Percentiles rank a stretch among this genome's conserved stretches.
Conservation (phyloP, 2,797 vertebrate species). For the Novumbra hubbsi region DNA sequence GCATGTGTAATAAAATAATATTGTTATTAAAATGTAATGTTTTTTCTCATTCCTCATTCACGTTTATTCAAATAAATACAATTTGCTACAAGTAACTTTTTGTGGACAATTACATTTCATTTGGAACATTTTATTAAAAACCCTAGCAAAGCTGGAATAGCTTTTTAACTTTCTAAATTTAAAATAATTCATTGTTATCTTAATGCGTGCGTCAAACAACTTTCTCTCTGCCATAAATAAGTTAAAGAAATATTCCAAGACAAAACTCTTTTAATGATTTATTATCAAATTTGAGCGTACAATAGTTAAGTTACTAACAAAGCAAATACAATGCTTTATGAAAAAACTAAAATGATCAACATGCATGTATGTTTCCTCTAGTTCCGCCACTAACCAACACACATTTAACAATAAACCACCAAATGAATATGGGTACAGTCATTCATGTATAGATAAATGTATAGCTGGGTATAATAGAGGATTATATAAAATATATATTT, state of each 20-base stretch:
- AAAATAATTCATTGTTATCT: background rate
- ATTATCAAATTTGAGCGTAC: slow-evolving; percentile 66
- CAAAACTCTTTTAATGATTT: slow-evolving; percentile 43
- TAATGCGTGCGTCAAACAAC: background rate
- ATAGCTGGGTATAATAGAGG: slow-evolving; percentile 56
- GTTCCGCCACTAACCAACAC: slow-evolving; percentile 19
- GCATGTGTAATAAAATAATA: background rate
- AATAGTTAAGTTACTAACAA: slow-evolving; percentile 56
- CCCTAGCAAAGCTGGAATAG: background rate
- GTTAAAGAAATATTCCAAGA: slow-evolving; percentile 38
- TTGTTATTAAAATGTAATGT: slow-evolving; percentile 36
- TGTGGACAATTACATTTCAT: slow-evolving; percentile 26
- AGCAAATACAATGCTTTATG: slow-evolving; percentile 51
- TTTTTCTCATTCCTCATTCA: slow-evolving; percentile 32
- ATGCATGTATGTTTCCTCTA: slow-evolving; percentile 53
- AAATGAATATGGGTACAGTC: slow-evolving; percentile 44
- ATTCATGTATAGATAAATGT: slow-evolving; percentile 54
- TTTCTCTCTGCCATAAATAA: background rate
- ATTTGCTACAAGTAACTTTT: slow-evolving; percentile 48
- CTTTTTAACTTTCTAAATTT: background rate
- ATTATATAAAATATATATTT: slow-evolving; percentile 68
- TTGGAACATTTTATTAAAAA: background rate
- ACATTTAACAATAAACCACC: slow-evolving; percentile 50
- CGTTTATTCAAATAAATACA: slow-evolving; percentile 34
- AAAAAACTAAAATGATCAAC: slow-evolving; percentile 55